Evolutionary conservation across 2,797 vertebrate species (phyloP).

Genomic region (Botia almorhae): DNA sequence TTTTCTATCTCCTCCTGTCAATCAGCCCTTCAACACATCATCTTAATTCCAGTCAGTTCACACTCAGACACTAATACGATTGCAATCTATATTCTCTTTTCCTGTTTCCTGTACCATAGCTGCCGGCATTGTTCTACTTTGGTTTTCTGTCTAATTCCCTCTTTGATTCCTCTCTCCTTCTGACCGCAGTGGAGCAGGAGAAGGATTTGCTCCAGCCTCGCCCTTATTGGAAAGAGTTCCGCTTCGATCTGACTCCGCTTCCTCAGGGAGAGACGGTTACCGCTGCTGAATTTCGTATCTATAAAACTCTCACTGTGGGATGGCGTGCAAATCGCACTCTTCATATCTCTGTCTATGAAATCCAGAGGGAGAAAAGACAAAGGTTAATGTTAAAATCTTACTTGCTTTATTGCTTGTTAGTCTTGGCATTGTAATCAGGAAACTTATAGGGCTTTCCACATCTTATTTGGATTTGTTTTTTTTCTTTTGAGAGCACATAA

Average conservation of each 20-base stretch:
- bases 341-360: constrained; percentile 90
- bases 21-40: neutral
- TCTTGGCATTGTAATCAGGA: neutral
- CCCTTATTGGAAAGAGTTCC: constrained; percentile 96
- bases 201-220: constrained; percentile 83
- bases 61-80: neutral
- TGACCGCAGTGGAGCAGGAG: constrained; percentile 87
- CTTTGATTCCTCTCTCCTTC: neutral
- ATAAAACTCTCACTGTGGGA: constrained; percentile 83
- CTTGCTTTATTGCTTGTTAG: neutral
- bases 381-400: constrained; percentile 71
- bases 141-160: neutral
- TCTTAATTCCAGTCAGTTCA: neutral
- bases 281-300: constrained; percentile 91
- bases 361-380: constrained; percentile 81
- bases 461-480: neutral
- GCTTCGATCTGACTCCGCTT: constrained; percentile 91
- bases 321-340: constrained; percentile 83
- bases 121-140: neutral
- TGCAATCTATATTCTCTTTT: no score
- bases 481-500: neutral
- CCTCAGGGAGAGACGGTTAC: constrained; percentile 89
- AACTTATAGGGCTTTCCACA: neutral
- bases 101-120: neutral
- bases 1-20: constrained; percentile 15